Evolutionary conservation across 2,113 vertebrate species (phyloP).

Genomic region (Nasalis larvatus): DNA sequence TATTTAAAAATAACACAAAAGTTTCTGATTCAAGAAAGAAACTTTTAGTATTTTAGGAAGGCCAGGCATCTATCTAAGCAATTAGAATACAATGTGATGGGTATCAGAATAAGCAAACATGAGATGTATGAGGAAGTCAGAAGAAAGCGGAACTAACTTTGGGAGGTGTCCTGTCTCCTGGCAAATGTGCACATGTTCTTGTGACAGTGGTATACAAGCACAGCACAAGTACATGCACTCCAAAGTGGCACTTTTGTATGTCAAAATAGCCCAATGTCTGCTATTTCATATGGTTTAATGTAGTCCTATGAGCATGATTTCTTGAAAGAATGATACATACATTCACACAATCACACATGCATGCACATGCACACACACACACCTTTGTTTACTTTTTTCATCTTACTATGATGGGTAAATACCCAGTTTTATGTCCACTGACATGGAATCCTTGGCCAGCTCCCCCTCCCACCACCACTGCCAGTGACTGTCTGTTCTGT

Average conservation of each 20-base stretch:
- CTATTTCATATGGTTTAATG: not conserved
- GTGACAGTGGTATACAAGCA: not conserved
- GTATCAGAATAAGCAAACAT: not conserved
- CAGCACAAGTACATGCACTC: not conserved
- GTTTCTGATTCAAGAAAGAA: not conserved
- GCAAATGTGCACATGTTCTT: not conserved
- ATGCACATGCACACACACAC: not conserved
- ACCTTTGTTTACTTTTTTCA: not conserved
- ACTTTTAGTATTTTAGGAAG: not conserved
- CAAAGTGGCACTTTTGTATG: not conserved
- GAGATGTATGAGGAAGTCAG: not conserved
- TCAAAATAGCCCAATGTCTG: not conserved
- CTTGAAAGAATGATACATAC: not conserved
- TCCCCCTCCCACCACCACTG: not conserved
- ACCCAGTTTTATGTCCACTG: not conserved
- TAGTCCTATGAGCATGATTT: not conserved
- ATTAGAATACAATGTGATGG: not conserved
- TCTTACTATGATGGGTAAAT: not conserved
- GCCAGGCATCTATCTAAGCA: not conserved
- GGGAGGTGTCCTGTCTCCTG: not conserved
- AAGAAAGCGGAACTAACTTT: not conserved
- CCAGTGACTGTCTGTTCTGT: not conserved
- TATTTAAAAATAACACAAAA: not conserved
- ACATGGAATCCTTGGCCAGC: not conserved
- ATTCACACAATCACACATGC: not conserved